These are phyloP conservation scores for Echinops telfairi DNA, from an alignment of 2,113 vertebrate genomes.

Conservation along the genomic window DNA sequence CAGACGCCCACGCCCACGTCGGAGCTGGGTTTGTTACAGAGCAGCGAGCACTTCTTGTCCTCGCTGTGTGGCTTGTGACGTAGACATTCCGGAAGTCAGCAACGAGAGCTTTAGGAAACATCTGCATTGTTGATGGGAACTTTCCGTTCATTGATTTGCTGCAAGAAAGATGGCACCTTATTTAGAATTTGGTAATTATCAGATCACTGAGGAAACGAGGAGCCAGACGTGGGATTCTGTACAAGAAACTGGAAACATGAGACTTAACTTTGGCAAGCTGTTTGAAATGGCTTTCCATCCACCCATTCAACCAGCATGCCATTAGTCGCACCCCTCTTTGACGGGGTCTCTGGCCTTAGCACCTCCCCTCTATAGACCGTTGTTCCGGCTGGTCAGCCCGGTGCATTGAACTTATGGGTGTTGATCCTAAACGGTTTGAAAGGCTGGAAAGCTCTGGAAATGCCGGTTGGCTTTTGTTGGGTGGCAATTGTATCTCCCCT, in stretches of 20 bases:
- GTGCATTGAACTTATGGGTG: background rate
- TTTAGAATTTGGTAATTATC: slow-evolving; percentile 68
- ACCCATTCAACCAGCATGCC: background rate
- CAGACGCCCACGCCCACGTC: background rate
- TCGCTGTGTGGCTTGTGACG: slow-evolving; percentile 77
- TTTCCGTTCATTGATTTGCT: slow-evolving; percentile 62
- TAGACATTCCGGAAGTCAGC: slow-evolving; percentile 80
- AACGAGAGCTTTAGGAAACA: slow-evolving; percentile 68
- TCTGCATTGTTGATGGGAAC: slow-evolving; percentile 45
- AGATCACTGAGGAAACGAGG: slow-evolving; percentile 63
- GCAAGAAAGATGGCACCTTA: slow-evolving; percentile 51
- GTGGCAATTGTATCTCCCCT: background rate
- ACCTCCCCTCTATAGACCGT: too few species aligned
- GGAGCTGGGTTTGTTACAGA: background rate
- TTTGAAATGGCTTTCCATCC: slow-evolving; percentile 43
- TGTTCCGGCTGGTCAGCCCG: background rate
- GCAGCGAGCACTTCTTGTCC: slow-evolving; percentile 32
- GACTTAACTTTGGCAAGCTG: slow-evolving; percentile 40
- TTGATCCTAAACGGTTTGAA: slow-evolving; percentile 12
- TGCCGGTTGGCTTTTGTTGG: background rate
- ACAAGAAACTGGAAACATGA: slow-evolving; percentile 62
- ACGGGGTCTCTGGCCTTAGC: background rate
- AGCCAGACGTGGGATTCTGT: slow-evolving; percentile 59
- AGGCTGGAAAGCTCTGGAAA: background rate
- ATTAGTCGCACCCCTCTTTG: slow-evolving; percentile 32